Percentiles rank a stretch among this genome's conserved stretches.
phyloP scores from a whole-genome alignment of 2,113 vertebrate genomes.

The Muntiacus reevesi region DNA sequence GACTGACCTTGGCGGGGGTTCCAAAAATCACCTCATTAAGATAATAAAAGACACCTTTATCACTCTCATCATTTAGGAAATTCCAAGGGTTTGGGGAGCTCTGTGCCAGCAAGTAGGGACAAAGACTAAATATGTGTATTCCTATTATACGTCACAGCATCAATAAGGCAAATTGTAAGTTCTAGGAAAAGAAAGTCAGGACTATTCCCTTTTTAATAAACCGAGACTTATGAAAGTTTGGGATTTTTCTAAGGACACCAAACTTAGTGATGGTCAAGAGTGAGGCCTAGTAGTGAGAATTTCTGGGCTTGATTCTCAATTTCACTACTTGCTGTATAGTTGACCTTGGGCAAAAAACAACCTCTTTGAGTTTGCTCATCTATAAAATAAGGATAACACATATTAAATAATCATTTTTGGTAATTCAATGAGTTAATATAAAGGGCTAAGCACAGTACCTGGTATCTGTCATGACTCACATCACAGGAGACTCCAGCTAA shows the following conservation, averaged over 20 bases:
- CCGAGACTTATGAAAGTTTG: not conserved
- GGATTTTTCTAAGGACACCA: not conserved
- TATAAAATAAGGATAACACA: not conserved
- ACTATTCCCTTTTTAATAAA: not conserved
- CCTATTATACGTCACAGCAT: not conserved
- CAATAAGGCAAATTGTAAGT: not conserved
- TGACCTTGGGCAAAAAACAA: not conserved
- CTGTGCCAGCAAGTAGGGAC: not conserved
- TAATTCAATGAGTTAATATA: not conserved
- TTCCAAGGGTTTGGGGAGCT: not conserved
- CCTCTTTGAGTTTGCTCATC: not conserved
- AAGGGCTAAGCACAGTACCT: not conserved
- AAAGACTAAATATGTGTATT: not conserved
- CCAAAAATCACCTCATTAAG: not conserved
- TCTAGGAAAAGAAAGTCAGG: not conserved
- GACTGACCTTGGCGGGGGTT: fast-evolving
- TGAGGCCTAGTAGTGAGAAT: not conserved
- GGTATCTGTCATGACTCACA: not conserved
- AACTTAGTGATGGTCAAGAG: not conserved
- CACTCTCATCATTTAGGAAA: not conserved
- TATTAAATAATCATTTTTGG: not conserved
- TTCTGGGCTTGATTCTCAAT: not conserved
- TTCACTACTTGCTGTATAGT: not conserved
- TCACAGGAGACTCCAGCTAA: not conserved
- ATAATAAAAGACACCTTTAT: not conserved